Evolutionary conservation across 2,888 invertebrate genomes (phyloP), one percentile per base, ranked within the genome.

Genomic region (Rambutsinella grinnellia): DNA sequence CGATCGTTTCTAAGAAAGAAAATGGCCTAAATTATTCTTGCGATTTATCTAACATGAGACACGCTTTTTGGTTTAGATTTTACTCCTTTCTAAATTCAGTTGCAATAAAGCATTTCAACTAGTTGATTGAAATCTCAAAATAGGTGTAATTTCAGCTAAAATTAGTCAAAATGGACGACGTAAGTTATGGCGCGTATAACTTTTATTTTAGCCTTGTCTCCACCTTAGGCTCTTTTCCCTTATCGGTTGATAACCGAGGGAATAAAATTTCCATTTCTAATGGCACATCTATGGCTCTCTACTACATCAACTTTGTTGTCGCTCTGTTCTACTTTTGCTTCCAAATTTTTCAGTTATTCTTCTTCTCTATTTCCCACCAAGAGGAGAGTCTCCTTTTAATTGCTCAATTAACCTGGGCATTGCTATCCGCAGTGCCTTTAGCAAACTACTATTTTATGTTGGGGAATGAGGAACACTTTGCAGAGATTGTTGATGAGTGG

Each of bases 101-200:
- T n/a, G n/a, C n/a, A n/a, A n/a, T n/a, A n/a, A n/a, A n/a, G n/a
- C n/a, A n/a, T n/a, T n/a, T n/a, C n/a, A n/a, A n/a, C n/a, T n/a
- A n/a, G n/a, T n/a, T n/a, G n/a, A n/a, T n/a, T n/a, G n/a, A n/a
- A n/a, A n/a, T n/a, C n/a, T n/a, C n/a, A n/a, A n/a, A n/a, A n/a
- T n/a, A n/a, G n/a, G n/a, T n/a, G n/a, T n/a, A n/a, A n/a, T n/a
- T n/a, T n/a, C n/a, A n/a, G n/a, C n/a, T n/a, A n/a, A n/a, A n/a
- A n/a, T n/a, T n/a, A n/a, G n/a, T n/a, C n/a, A n/a, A n/a, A 13
- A 68, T 68, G 76, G 76, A 76, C 21, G 76, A 70, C 36, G 26
- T 70, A 15, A 70, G 57, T 24, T 76, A 69, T n/a, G 79, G 79
- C 1, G 72, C 68, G 1, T 79, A 79, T 19, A 69, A 69, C 19